These are phyloP conservation scores for Nomada hirtipes DNA, from an alignment of 2,888 invertebrate genomes.

Conservation along the genomic window DNA sequence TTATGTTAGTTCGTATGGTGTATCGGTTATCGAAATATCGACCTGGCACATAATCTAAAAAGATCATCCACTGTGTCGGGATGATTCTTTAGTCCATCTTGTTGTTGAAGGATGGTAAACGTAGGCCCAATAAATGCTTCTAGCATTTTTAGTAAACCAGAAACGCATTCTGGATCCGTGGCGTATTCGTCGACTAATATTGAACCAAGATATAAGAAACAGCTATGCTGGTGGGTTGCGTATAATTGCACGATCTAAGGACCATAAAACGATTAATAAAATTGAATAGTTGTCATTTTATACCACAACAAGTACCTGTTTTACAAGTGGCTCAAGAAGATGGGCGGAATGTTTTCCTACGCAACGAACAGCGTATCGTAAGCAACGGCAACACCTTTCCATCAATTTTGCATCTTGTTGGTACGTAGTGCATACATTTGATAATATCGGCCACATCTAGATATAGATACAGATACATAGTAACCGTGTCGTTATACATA, in stretches of 20 bases:
- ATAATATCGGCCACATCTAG: slow-evolving; percentile 95
- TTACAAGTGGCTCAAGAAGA: slow-evolving; percentile 92
- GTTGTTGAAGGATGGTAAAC: slow-evolving; percentile 91
- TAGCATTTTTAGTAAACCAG: slow-evolving; percentile 93
- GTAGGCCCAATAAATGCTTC: slow-evolving; percentile 93
- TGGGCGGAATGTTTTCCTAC: slow-evolving; percentile 91
- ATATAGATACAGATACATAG: neutral
- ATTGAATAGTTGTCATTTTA: neutral
- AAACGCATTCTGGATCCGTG: slow-evolving; percentile 88
- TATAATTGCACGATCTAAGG: slow-evolving; percentile 90
- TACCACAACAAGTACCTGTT: slow-evolving; percentile 86
- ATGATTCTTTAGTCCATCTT: slow-evolving; percentile 93
- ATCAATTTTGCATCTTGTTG: slow-evolving; percentile 93
- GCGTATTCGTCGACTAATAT: slow-evolving; percentile 97
- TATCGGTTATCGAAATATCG: slow-evolving; percentile 18
- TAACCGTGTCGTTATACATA: no score
- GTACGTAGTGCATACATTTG: slow-evolving; percentile 91
- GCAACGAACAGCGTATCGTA: slow-evolving; percentile 95
- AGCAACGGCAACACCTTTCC: slow-evolving; percentile 96
- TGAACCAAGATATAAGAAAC: slow-evolving; percentile 95
- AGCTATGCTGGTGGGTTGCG: slow-evolving; percentile 92
- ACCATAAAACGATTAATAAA: neutral
- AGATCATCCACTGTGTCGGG: slow-evolving; percentile 99
- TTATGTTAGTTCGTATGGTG: neutral
- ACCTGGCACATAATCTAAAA: slow-evolving; percentile 92